Base-by-base conservation (phyloP, 2,888 invertebrate species). In the Drosophila flavopinicola region DNA sequence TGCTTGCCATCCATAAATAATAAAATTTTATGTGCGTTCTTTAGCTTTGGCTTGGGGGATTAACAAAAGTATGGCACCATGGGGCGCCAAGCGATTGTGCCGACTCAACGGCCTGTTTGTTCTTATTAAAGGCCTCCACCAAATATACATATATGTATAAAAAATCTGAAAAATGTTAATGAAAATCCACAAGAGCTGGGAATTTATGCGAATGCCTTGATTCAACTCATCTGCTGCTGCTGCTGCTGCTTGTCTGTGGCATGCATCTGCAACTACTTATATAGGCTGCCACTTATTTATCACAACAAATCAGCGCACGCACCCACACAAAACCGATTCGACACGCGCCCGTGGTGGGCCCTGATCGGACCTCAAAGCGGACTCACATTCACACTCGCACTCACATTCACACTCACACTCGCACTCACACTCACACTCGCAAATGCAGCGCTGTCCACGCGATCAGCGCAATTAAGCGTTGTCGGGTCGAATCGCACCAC, bases 241-340 rank as follows among this genome's bases (percentile, higher is more conserved):
- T 29, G 23, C 15, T 27, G 3, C 17, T 11, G 3, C 15, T 23
- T 11, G 10, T 23, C 11, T 47, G 39, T 51, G 71, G 48, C 66
- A 48, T 20, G 64, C 47, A 63, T 63, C 75, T 70, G 72, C 58
- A 66, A 82, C 71, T 63, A 33, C 68, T 44, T 57, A 63, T 78
- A 78, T 72, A 68, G 78, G 58, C 84, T 84, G 87, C 80, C 86
- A 84, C 88, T 87, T 85, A 88, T 82, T 87, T 88, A 88, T 88
- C 88, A 88, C 88, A 88, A 88, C 89, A 88, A 88, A 88, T 86
- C 87, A 85, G 75, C 77, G 86, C 70, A 78, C 66, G 75, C 88
- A 85, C 87, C 87, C 83, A 89, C 89, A 88, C 88, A 88, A 88
- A 88, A 89, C 86, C 82, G 77, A 88, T 88, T 88, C 78, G 88